Conservation (phyloP, 2,113 vertebrate genomes). For the Rhinoptilus africanus region DNA sequence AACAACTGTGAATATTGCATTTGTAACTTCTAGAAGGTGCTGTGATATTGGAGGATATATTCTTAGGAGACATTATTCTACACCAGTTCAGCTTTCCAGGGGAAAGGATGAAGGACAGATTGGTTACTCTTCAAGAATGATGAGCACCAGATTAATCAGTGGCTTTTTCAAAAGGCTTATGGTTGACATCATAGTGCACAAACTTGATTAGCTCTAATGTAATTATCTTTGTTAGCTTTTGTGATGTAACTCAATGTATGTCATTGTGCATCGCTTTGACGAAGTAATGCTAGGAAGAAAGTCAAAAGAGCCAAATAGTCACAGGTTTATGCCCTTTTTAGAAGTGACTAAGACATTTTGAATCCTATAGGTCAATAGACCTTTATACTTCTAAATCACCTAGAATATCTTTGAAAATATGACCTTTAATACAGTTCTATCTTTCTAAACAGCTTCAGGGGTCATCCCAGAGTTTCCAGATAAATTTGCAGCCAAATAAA, state of each 20-base stretch:
- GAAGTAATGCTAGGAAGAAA: background rate
- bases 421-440: background rate
- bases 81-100: background rate
- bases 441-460: background rate
- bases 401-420: background rate
- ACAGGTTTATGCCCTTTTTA: background rate
- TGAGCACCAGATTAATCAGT: background rate
- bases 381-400: background rate
- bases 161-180: background rate
- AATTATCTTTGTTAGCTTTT: background rate
- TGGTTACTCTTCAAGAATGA: background rate
- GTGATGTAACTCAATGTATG: background rate
- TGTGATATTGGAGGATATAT: background rate
- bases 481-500: background rate
- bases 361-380: background rate
- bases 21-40: background rate
- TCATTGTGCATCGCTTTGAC: background rate
- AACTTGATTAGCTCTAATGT: background rate
- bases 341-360: background rate
- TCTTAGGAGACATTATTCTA: background rate
- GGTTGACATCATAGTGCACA: background rate
- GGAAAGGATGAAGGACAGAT: background rate
- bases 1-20: background rate
- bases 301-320: background rate
- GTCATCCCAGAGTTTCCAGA: background rate